Evolutionary conservation across 2,888 invertebrate genomes (phyloP), one percentile per base, ranked within the genome.

Genomic region (Drosophila anceps): DNA sequence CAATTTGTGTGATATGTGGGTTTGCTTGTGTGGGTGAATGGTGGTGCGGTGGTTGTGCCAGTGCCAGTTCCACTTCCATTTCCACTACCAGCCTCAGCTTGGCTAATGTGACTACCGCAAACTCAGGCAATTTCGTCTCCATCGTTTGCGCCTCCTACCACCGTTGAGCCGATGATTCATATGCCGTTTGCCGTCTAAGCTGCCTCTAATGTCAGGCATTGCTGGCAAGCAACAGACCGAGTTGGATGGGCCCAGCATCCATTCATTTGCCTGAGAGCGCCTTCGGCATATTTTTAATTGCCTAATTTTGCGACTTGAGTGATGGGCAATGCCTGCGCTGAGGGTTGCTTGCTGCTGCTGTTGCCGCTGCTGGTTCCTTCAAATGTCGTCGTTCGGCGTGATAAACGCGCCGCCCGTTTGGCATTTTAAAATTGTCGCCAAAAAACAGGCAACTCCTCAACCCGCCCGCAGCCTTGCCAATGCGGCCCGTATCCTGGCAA

Each of bases 211-310:
- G 81, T 74, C 73, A 69, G 70, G 55, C 57, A 60, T 55, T 61
- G 71, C 61, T 55, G 64, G 64, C 35, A 53, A 63, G 43, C 48
- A 29, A 12, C 48, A 31, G 50, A 50, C 29, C 50, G 50, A 50
- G 50, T 50, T 50, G 50, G 31, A 50, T 50, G 48, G 37, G 61
- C 51, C 51, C 55, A 59, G 69, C 66, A 58, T 63, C 76, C 79
- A 80, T 82, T 76, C 85, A 90, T 89, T 89, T 87, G 80, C 39
- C 63, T 55, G 79, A 67, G 79, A 77, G 76, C 85, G 89, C 92
- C 91, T 91, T 88, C 88, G 92, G 92, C 92, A 92, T 91, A 92
- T 92, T 92, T 91, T 92, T 92, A 92, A 92, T 92, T 92, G 92
- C 92, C 92, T 92, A 92, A 92, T 92, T 92, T 92, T 84, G 91